Conservation (phyloP, 2,113 vertebrate species). For the Plotosus lineatus region DNA sequence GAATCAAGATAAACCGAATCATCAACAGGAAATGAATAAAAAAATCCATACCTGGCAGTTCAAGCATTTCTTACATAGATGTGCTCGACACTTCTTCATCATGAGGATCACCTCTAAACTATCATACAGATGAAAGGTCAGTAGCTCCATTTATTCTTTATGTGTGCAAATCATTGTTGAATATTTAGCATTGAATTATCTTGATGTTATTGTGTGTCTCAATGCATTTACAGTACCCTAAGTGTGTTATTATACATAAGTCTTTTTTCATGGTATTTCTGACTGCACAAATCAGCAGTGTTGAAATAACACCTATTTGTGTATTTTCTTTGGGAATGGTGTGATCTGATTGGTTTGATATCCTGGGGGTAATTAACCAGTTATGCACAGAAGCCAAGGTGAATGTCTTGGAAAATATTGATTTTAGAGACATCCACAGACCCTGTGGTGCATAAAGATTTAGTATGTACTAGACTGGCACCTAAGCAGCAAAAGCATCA, state of each 20-base stretch:
- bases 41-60: neutral
- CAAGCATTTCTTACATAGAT: constrained; percentile 18
- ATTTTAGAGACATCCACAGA: no score
- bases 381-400: no score
- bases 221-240: neutral
- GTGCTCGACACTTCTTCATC: constrained; percentile 22
- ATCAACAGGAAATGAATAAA: neutral
- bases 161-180: neutral
- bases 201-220: neutral
- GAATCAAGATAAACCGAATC: constrained; percentile 18
- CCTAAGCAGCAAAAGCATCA: no score
- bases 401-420: no score
- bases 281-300: neutral
- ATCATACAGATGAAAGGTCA: constrained; percentile 60
- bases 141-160: constrained; percentile 42
- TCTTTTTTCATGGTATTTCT: neutral
- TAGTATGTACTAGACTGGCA: no score
- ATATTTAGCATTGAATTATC: neutral
- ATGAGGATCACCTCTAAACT: constrained; percentile 21
- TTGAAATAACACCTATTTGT: neutral
- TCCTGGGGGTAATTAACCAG: no score
- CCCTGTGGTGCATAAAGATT: no score
- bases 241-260: neutral
- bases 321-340: no score
- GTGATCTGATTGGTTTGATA: no score